Evolutionary conservation across 1,140 invertebrate genomes (phyloP), one percentile per base, ranked within the genome.

Genomic region (Anoplolepis gracilipes): DNA sequence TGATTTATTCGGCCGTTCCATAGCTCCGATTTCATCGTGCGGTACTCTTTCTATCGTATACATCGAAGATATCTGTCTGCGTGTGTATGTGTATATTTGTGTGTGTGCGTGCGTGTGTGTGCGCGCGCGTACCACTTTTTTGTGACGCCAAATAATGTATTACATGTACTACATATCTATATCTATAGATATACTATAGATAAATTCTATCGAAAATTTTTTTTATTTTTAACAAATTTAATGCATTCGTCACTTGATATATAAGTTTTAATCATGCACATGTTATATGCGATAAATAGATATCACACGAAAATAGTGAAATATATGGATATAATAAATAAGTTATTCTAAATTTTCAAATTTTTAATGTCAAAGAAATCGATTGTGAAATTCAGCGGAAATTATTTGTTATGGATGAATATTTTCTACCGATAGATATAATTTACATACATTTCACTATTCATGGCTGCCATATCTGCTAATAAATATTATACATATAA

Each of bases 1-100:
- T 69, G 64, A 82, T 73, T 82, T 72, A 79, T 79, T 69, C 25
- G 33, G 67, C 16, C 22, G 5, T 55, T 73, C 28, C 39, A 3
- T 22, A 70, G 57, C 1, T 55, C 13, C 25, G 49, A 79, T 81
- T 81, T 39, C 22, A 59, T 82, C 53, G 25, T n/a, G 55, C 22
- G 77, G 13, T 49, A 13, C 39, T 33, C 46, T 39, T n/a, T 30
- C n/a, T 16, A 10, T 39, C 25, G 11, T 53, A 4, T 10, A 42
- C 46, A 49, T 49, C 46, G 16, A 4, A 49, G 46, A 19, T 16
- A 1, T 49, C 16, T 42, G 39, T 42, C 0, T 11, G 10, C 11
- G 42, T 19, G 3, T 49, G 16, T 49, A 5, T 49, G 16, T 19
- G 42, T 46, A n/a, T n/a, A n/a, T n/a, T n/a, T n/a, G n/a, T n/a